These are phyloP conservation scores for Oceanodroma tethys DNA, from an alignment of 2,113 vertebrate species.

Conservation along the genomic window DNA sequence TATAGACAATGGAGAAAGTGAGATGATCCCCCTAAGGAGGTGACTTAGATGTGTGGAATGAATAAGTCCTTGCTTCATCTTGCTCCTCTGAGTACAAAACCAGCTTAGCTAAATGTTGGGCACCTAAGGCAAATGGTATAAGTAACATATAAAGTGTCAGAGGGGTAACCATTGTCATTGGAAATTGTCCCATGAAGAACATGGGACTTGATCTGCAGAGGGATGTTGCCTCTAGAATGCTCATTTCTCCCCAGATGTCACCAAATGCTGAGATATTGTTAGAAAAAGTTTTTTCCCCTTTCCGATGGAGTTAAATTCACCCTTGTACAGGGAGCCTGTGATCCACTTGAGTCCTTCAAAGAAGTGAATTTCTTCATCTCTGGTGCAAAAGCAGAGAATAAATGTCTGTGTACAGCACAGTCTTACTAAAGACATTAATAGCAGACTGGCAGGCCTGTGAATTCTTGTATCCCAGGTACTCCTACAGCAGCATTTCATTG, in stretches of 20 bases:
- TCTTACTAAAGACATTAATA: not conserved
- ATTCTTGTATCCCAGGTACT: not conserved
- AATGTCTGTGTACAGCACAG: not conserved
- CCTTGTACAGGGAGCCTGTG: not conserved
- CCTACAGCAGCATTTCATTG: not conserved
- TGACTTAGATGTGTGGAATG: not conserved
- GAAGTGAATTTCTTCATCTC: not conserved
- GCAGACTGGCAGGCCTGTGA: not conserved
- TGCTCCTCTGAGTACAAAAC: not conserved
- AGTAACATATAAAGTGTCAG: not conserved
- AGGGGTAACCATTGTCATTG: not conserved
- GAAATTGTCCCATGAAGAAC: not conserved
- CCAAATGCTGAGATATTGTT: not conserved
- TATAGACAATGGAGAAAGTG: not conserved
- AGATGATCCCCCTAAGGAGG: not conserved
- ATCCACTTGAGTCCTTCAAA: not conserved
- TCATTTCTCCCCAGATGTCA: not conserved
- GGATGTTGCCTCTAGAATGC: fast-evolving
- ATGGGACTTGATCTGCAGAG: not conserved
- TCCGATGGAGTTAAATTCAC: not conserved
- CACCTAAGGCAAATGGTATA: not conserved
- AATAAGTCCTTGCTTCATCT: not conserved
- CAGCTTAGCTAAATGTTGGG: not conserved
- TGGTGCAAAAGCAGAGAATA: not conserved
- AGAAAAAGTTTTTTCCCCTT: not conserved